Base-by-base conservation (phyloP, 1,140 invertebrate species). In the Calosoma granatense region DNA sequence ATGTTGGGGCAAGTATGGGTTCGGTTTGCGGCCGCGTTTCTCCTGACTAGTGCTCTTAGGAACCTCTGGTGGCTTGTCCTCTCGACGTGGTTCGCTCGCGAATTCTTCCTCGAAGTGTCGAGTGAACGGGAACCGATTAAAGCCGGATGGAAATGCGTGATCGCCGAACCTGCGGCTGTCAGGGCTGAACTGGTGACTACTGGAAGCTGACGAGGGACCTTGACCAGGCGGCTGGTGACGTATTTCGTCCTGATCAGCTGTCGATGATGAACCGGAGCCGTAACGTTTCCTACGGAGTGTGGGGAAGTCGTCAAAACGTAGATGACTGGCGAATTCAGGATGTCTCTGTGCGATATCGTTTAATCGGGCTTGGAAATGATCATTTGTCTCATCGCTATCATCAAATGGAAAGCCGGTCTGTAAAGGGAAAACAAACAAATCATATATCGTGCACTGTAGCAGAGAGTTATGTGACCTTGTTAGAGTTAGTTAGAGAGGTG, bases 381-480 rank as follows among this genome's bases (percentile, higher is more conserved):
- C 62, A 68, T 75, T 66, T 61, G 74, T 72, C 17, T 74, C 72
- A 53, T 77, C 76, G 17, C 72, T 71, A 64, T 84, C 81, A 68
- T 84, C 81, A 67, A 86, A 85, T 39, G 81, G 80, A 64, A 84
- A 84, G 53, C 79, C 82, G 61, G 73, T 75, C 84, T 86, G 75
- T 20, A 73, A 75, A 54, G 60, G 53, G 59, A 60, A 55, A 61
- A 58, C 26, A 36, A 9, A 36, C n/a, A 36, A 9, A 36, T n/a
- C n/a, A n/a, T n/a, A 36, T n/a, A 36, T n/a, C n/a, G n/a, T n/a
- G n/a, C n/a, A n/a, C n/a, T n/a, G n/a, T n/a, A n/a, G n/a, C n/a
- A n/a, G n/a, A n/a, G n/a, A n/a, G n/a, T n/a, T n/a, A n/a, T n/a
- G n/a, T n/a, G n/a, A n/a, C n/a, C n/a, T n/a, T n/a, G n/a, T n/a